A percentile compares a stretch with the other conserved stretches of the same genome.
Conservation (phyloP, 2,113 vertebrate species). For the Oriolus oriolus region DNA sequence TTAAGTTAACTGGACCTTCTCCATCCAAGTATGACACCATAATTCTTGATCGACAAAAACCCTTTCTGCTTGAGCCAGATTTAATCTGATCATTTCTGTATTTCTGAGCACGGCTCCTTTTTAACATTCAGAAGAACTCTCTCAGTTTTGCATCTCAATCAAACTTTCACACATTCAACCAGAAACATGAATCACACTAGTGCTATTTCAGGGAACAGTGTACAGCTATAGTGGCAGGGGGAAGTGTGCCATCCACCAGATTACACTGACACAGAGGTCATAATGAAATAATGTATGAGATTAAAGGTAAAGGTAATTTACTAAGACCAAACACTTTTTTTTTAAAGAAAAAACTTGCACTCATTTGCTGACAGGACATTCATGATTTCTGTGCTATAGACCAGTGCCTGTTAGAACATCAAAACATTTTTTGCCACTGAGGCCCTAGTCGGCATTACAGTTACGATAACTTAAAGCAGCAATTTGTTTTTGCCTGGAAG, state of each 20-base stretch:
- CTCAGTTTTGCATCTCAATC: constrained; percentile 35
- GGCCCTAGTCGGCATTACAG: background rate
- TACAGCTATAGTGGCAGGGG: background rate
- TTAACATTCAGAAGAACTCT: constrained; percentile 29
- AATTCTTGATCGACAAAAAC: background rate
- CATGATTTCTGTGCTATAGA: background rate
- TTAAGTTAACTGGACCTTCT: background rate
- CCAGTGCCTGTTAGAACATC: background rate
- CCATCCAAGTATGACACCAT: background rate
- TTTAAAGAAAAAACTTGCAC: background rate
- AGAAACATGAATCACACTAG: constrained; percentile 52
- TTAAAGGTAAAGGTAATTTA: background rate
- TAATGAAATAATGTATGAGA: background rate
- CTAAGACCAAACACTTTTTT: background rate
- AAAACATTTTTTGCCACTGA: background rate
- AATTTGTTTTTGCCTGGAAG: background rate
- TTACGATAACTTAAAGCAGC: background rate
- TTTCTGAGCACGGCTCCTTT: background rate
- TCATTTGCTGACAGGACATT: background rate
- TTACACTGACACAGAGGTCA: background rate
- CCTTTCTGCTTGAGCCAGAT: background rate
- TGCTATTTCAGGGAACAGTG: constrained; percentile 16
- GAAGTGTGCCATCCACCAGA: background rate
- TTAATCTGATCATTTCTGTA: background rate
- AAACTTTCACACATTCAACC: constrained; percentile 47